Evolutionary conservation across 2,888 invertebrate species (phyloP).

Genomic region (Troides helena): DNA sequence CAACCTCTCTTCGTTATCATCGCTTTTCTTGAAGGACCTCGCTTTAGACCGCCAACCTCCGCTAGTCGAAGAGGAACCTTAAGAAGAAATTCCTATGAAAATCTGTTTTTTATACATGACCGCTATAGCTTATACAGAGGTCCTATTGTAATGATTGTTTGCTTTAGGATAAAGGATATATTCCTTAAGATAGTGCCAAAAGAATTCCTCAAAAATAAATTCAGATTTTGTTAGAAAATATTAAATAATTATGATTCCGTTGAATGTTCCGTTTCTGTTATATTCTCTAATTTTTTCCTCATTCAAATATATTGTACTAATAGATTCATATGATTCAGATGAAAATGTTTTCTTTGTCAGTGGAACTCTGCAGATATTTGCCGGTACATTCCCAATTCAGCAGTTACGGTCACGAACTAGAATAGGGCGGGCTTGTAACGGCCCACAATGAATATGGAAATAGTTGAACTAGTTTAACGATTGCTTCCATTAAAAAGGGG

Average conservation of each 20-base stretch:
- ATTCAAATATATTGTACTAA: too few species aligned
- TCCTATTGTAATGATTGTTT: background rate
- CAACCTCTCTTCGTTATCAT: too few species aligned
- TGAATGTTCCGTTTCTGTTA: background rate
- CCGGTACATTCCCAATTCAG: background rate
- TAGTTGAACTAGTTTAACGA: constrained; percentile 7
- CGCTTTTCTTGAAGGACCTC: too few species aligned
- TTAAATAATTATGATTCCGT: background rate
- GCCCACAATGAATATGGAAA: constrained; percentile 13
- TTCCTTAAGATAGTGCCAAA: background rate
- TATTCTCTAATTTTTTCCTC: too few species aligned
- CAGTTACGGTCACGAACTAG: constrained; percentile 7
- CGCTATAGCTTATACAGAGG: background rate
- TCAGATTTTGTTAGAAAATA: background rate
- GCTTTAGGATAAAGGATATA: too few species aligned
- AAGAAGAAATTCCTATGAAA: too few species aligned
- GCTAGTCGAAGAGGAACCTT: too few species aligned
- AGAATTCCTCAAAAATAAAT: background rate
- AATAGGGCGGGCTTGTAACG: constrained; percentile 18
- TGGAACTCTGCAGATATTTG: background rate
- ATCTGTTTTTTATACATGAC: background rate
- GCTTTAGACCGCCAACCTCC: too few species aligned
- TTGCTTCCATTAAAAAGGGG: constrained; percentile 10
- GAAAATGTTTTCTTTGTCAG: constrained; percentile 3
- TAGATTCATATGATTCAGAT: background rate